Conservation (phyloP, 2,888 invertebrate species). For the Toxonevra muliebris region DNA sequence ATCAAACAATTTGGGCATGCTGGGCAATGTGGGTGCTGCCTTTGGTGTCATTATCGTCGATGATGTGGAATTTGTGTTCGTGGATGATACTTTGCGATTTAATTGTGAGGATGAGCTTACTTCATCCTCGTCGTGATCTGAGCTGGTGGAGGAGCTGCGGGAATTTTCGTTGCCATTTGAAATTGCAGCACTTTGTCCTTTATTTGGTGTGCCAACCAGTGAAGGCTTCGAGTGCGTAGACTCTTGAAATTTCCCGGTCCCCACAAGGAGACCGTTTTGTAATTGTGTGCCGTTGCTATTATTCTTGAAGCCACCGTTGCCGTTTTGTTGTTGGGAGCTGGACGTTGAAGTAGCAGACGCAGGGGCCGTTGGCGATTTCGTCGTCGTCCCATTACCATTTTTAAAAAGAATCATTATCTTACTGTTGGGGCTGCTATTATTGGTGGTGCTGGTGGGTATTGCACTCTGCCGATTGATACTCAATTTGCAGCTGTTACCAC, state of each 20-base stretch:
- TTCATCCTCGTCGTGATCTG: conserved; percentile 47
- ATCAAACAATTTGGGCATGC: conserved; percentile 60
- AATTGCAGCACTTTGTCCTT: conserved; percentile 48
- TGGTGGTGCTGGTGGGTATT: conserved; percentile 26
- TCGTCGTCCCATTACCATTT: conserved; percentile 45
- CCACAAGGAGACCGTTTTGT: conserved; percentile 49
- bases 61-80: conserved; percentile 20
- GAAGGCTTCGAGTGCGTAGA: conserved; percentile 50
- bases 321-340: conserved; percentile 35
- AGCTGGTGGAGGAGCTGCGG: conserved; percentile 40
- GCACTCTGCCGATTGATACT: conserved; percentile 44
- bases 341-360: conserved; percentile 46
- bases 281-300: conserved; percentile 37
- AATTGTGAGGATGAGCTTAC: conserved; percentile 42
- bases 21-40: conserved; percentile 57
- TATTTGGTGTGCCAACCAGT: conserved; percentile 50
- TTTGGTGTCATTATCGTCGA: conserved; percentile 31
- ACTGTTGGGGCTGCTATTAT: conserved; percentile 36
- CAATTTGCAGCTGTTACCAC: conserved; percentile 62
- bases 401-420: conserved; percentile 67
- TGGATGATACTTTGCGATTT: conserved; percentile 10
- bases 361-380: conserved; percentile 39
- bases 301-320: conserved; percentile 29
- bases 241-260: conserved; percentile 53
- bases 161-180: conserved; percentile 56